Base-by-base conservation (phyloP, 2,888 invertebrate genomes). In the Agonopterix alstromeriana region DNA sequence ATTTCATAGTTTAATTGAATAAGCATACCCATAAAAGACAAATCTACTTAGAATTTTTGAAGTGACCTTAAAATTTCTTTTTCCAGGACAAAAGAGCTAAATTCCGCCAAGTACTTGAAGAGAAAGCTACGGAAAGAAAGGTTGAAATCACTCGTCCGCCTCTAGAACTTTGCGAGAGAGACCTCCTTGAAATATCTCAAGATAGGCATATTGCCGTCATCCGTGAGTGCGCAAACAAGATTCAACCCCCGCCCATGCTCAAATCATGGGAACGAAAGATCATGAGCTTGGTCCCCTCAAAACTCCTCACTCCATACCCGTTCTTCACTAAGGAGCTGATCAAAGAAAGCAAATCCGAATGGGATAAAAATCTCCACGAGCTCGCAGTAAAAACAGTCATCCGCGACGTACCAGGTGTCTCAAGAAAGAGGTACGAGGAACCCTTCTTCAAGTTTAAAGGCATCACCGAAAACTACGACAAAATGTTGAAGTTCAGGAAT, bases 321-420 rank as follows among this genome's bases (percentile, higher is more conserved):
- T 71, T 81, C 27, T 64, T 92, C 1, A 82, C 91, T 38, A 81
- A 89, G 35, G 80, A 75, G 7, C 79, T 92, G 12, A 82, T 93
- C 51, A 62, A 77, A 3, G 92, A 93, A 62, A 88, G 89, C 43
- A 86, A 91, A 58, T 65, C 65, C 0, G 92, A 92, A 57, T 94
- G 91, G 82, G 83, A 92, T 57, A 77, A 77, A 12, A 82, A 92
- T 45, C 90, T 93, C 48, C 92, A 93, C 56, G 78, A 89, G 0
- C 89, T 91, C 36, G 93, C 93, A 9, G 90, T 94, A 44, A 91
- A 91, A 61, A 90, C 90, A 36, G 90, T 93, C 48, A 85, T 94
- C 10, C 86, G 90, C 36, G 91, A 92, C 47, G 71, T 86, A 38
- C 91, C 91, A 0, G 90, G 91, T 40, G 88, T 90, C 5, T 77